Conservation (phyloP, 2,888 invertebrate genomes). For the Coremacera marginata region DNA sequence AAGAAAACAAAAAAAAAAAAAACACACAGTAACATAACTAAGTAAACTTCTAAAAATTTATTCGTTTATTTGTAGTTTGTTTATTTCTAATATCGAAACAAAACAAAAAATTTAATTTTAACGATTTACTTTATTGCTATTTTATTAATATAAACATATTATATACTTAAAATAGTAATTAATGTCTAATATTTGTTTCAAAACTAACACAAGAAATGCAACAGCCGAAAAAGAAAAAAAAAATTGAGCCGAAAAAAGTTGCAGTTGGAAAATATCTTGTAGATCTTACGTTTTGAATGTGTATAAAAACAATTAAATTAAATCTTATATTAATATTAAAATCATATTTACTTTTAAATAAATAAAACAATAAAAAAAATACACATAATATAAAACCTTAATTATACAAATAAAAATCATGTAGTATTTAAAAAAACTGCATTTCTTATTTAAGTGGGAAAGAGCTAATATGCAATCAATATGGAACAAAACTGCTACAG, state of each 20-base stretch:
- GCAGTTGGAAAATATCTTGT: constrained; percentile 14
- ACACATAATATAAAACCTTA: constrained; percentile 23
- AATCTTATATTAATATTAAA: constrained; percentile 16
- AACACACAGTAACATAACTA: not conserved
- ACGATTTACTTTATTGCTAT: constrained; percentile 23
- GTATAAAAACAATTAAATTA: constrained; percentile 36
- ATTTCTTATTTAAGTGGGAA: not conserved
- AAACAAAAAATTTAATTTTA: constrained; percentile 3
- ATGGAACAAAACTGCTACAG: too few species aligned
- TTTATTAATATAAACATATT: constrained; percentile 19
- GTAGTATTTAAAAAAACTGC: constrained; percentile 30
- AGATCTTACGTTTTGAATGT: constrained; percentile 35
- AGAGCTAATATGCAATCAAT: too few species aligned
- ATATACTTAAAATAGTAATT: constrained; percentile 24
- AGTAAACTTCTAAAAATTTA: constrained; percentile 6
- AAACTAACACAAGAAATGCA: constrained; percentile 1
- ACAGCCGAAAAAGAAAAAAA: not conserved
- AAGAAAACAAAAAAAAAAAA: not conserved
- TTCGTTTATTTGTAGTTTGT: constrained; percentile 31
- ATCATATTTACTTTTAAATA: constrained; percentile 34
- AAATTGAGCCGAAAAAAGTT: not conserved
- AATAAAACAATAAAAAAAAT: constrained; percentile 10
- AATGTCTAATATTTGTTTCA: constrained; percentile 12
- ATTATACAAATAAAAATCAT: constrained; percentile 35
- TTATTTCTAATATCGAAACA: not conserved